A percentile compares a stretch with the other conserved stretches of the same genome.
phyloP scores from a whole-genome alignment of 2,113 vertebrate genomes.

The Sialia sialis region DNA sequence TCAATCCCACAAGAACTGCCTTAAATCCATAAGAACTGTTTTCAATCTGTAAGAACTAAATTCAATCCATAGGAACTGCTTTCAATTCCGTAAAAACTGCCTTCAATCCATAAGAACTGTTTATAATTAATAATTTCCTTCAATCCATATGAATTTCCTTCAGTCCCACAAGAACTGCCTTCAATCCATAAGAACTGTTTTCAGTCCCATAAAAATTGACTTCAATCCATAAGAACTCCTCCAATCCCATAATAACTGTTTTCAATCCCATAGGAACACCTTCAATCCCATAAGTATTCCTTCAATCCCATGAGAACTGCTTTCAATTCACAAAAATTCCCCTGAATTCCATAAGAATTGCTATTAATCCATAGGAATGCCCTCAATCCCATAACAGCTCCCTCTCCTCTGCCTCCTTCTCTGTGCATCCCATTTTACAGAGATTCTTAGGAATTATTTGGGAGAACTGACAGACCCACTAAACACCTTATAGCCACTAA shows the following conservation, averaged over 20 bases:
- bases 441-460: neutral
- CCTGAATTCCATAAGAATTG: neutral
- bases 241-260: neutral
- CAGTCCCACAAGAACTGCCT: neutral
- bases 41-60: no score
- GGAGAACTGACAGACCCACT: neutral
- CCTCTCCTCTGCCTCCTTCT: neutral
- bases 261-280: neutral
- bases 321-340: neutral
- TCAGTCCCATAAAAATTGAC: neutral
- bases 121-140: neutral
- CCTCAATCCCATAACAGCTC: neutral
- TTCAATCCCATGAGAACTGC: neutral
- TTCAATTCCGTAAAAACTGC: neutral
- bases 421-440: neutral
- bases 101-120: neutral
- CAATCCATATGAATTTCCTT: fast-evolving
- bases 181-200: neutral
- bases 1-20: neutral
- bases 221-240: neutral
- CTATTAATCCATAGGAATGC: neutral
- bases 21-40: fast-evolving
- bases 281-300: neutral
- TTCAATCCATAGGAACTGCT: no score
- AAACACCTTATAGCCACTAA: neutral